phyloP scores from a whole-genome alignment of 92 coral and sea anemone species.

The Zoanthus gigantus region DNA sequence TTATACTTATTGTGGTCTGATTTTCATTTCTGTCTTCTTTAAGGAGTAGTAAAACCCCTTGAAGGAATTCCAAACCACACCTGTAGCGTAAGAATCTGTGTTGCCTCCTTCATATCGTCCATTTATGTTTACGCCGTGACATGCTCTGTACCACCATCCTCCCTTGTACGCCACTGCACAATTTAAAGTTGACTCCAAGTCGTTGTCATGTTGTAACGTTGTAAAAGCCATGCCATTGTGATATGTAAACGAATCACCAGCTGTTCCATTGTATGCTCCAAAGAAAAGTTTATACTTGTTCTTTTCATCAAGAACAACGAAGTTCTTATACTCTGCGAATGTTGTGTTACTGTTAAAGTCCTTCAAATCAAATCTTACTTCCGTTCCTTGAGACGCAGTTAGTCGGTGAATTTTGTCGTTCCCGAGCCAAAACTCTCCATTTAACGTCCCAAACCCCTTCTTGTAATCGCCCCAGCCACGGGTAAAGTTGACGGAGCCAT shows the following conservation, averaged over 20 bases:
- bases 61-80: not conserved
- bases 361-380: constrained; percentile 5
- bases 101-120: not conserved
- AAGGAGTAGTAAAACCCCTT: not conserved
- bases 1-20: not conserved
- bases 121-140: not conserved
- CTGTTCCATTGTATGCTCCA: not conserved
- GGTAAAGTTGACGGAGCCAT: constrained; percentile 17
- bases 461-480: constrained; percentile 16
- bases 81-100: not conserved
- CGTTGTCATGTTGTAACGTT: not conserved
- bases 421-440: constrained; percentile 17
- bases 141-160: not conserved
- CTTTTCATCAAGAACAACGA: not conserved
- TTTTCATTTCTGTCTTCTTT: not conserved
- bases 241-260: constrained; percentile 10
- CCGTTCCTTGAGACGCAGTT: not conserved
- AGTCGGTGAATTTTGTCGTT: constrained; percentile 28
- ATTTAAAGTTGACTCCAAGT: not conserved
- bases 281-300: not conserved
- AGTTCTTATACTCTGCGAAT: not conserved
- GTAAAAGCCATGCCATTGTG: not conserved
- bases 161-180: not conserved
- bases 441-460: constrained; percentile 3
- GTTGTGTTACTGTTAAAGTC: not conserved